Conservation (phyloP, 2,797 vertebrate genomes). For the Pteropus rufus region DNA sequence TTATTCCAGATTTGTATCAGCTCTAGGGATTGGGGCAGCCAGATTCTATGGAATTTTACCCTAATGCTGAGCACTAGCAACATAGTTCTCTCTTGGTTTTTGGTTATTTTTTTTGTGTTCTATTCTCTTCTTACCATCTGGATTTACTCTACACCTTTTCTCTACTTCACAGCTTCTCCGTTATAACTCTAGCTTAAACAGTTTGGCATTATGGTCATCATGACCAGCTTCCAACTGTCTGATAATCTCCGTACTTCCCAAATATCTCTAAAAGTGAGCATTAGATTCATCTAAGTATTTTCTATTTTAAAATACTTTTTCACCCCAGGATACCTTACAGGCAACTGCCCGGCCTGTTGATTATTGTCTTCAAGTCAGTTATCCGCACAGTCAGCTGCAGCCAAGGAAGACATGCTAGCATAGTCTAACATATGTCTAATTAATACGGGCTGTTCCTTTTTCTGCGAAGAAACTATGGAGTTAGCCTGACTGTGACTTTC, state of each 20-base stretch:
- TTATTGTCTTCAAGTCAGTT: background rate
- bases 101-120: background rate
- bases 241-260: background rate
- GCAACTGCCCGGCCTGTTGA: background rate
- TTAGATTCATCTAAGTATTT: background rate
- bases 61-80: background rate
- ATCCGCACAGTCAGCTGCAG: background rate
- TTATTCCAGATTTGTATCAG: background rate
- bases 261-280: background rate
- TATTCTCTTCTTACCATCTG: background rate
- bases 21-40: background rate
- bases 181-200: background rate
- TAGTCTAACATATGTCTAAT: background rate
- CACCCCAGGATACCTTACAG: background rate
- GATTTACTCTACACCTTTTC: background rate
- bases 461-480: background rate
- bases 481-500: background rate
- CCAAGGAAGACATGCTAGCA: background rate
- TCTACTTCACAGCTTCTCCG: background rate
- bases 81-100: background rate
- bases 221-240: background rate
- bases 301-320: background rate
- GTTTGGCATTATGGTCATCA: background rate
- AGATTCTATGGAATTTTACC: background rate
- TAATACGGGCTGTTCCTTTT: background rate